Base-by-base conservation (phyloP, 2,113 vertebrate genomes). In the Chitala chitala region DNA sequence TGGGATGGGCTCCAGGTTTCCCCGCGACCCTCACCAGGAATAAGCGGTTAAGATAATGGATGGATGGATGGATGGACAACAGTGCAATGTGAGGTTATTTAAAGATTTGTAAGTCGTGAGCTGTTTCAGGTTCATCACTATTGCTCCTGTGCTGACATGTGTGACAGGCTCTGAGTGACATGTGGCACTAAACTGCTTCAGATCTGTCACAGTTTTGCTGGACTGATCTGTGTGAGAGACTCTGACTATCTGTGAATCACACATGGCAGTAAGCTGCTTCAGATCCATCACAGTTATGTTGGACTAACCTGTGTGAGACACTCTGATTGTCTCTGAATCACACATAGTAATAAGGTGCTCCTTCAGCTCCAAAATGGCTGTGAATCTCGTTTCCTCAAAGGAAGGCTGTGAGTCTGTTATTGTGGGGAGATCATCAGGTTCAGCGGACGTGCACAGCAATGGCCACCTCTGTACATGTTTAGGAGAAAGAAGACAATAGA, bases 281-380 rank as follows among this genome's bases (percentile, higher is more conserved):
- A n/a, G n/a, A n/a, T n/a, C n/a, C n/a, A 44, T 44, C 8, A 44
- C 31, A 38, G 5, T 15, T 13, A 5, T 36, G 17, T 36, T 33
- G 38, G 58, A 38, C 63, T 3, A 44, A 66, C 63, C 63, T 44
- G 20, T 26, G 36, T 66, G 1, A 9, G 63, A 13, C 36, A 26
- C 22, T 8, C 40, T 42, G 20, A 12, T 3, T 38, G 12, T 9
- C 40, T 44, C 7, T 3, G 40, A 10, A n/a, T 66, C 63, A 66
- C 63, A 66, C 9, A 66, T 26, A 22, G 22, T 9, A 10, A 20
- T n/a, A 3, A 66, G 9, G 17, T 66, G 63, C 63, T 1, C 36
- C 63, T 66, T 66, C 40, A 66, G 38, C n/a, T 66, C 63, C 22
- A 38, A 66, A 17, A 66, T 20, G 36, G 36, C 40, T 66, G 36